Conservation (phyloP, 2,888 invertebrate genomes). For the Ernsta delagoae region DNA sequence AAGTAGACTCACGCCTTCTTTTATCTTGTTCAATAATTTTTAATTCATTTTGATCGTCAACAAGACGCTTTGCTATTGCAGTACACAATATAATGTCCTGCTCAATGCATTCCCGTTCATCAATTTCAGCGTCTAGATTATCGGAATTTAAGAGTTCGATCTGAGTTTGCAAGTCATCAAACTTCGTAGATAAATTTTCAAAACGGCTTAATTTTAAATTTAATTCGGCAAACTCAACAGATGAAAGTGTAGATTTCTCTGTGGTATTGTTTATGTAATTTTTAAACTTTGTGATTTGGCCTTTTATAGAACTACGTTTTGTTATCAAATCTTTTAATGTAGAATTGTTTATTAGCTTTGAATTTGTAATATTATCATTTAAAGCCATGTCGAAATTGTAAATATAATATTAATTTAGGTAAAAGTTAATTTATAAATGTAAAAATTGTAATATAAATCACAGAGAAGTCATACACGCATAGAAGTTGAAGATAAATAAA, state of each 20-base stretch:
- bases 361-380: too few species aligned
- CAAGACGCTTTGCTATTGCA: background rate
- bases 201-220: background rate
- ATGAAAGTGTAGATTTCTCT: background rate
- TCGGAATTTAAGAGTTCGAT: background rate
- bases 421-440: too few species aligned
- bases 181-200: background rate
- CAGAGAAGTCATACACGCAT: too few species aligned
- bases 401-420: too few species aligned
- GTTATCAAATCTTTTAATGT: too few species aligned
- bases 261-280: background rate
- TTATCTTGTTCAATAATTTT: background rate
- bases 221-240: background rate
- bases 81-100: background rate
- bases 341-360: too few species aligned
- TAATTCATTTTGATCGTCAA: background rate
- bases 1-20: background rate
- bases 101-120: background rate
- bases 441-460: too few species aligned
- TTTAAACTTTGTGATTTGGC: background rate
- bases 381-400: too few species aligned
- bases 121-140: background rate
- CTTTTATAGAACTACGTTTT: background rate
- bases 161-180: slow-evolving; percentile 6
- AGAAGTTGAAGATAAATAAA: too few species aligned